Base-by-base conservation (phyloP, 1,140 invertebrate species). In the Bradysia coprophila region DNA sequence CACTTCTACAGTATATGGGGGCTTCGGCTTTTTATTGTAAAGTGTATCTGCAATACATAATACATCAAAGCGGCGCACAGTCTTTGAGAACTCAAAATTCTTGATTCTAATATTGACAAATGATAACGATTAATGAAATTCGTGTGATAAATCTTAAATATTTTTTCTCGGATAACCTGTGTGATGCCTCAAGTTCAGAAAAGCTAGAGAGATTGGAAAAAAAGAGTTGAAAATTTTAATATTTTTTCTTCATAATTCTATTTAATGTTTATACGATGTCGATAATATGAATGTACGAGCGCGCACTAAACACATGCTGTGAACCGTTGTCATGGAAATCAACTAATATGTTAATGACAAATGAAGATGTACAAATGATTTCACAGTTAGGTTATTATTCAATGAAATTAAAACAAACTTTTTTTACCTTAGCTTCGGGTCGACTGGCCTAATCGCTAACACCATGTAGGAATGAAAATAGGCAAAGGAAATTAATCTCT, bases 291-390 rank as follows among this genome's bases (percentile, higher is more conserved):
- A 8, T 28, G 13, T 28, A 8, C 24, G 13, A 28, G 24, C 13
- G 13, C 13, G 13, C 24, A 13, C 6, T 28, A 28, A 28, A 28
- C 24, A 28, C 24, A 28, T 28, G 24, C 24, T 28, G 24, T 13
- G 24, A 28, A 8, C 24, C 13, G 13, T 28, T 28, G 24, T 28
- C 24, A 28, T 28, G 24, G 24, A 28, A 38, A 38, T 38, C 10
- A 36, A n/a, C n/a, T 36, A 38, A 38, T 38, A 38, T 38, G 36
- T 38, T 38, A 38, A 38, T 38, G 36, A 38, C 36, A 38, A 38
- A 38, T 38, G 36, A 38, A 38, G 36, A 38, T 38, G 18, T 38
- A 38, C 36, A 38, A 38, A 38, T 38, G 16, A 20, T 18, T 38
- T 38, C 36, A 38, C 36, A 38, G 36, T 38, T 38, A 38, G 36